Base-by-base conservation (phyloP, 2,888 invertebrate species). In the Desoria tigrina region DNA sequence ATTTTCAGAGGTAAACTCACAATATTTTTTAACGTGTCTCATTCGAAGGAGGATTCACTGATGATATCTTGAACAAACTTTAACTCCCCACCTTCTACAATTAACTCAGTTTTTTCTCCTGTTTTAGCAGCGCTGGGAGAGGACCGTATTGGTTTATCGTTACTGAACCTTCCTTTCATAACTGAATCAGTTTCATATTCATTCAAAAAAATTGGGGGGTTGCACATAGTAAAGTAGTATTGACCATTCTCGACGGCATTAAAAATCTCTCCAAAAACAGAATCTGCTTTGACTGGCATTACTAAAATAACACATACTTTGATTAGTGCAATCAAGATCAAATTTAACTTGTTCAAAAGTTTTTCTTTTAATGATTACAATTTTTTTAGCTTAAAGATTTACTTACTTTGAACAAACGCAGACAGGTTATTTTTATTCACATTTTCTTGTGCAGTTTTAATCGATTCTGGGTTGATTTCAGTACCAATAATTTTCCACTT, bases 161-260 rank as follows among this genome's bases (percentile, higher is more conserved):
- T 67, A 3, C 72, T 66, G 3, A 72, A 72, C 21, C 77, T 68
- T 18, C 76, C 75, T 42, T 78, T 78, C 11, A 59, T 61, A 27
- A 60, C 51, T 45, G 78, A 79, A 63, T 85, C 78, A 0, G 69
- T 72, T 68, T 84, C 83, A 60, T 81, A 77, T 37, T 78, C 76
- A 42, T 74, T 78, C 54, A 80, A 85, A 78, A 92, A 98, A 81
- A 99, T 99, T 16, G 99, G 99, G 42, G 99, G 99, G 83, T 99
- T 99, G 79, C 98, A 98, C 88, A 99, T 91, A 68, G 74, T 76
- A 63, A 79, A 79, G 72, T 88, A 87, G 79, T 92, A 92, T 73
- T 88, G 84, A 77, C 82, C 85, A 3, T 77, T 78, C 23, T 73
- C 71, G 16, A 58, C 79, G 76, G 64, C 77, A 51, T 79, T 74